A percentile compares a stretch with the other conserved stretches of the same genome.
Conservation (phyloP, 64 coral and sea anemone genomes). For the Orbicella faveolata region DNA sequence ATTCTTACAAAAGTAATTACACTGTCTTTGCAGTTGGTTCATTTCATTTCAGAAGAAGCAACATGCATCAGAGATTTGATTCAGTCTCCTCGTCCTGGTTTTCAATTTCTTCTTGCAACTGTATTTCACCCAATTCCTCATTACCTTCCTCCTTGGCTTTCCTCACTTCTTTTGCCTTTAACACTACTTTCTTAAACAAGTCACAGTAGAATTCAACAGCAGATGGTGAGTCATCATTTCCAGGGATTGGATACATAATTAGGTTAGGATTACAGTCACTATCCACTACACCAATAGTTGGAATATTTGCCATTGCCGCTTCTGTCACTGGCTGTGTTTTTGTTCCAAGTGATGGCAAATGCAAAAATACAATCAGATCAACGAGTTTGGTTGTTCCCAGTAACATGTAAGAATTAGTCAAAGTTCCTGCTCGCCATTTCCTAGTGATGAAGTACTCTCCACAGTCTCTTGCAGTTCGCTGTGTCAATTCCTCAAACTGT, state of each 20-base stretch:
- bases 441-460: constrained; percentile 85
- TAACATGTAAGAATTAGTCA: constrained; percentile 96
- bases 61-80: not conserved
- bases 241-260: constrained; percentile 93
- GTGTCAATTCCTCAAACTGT: constrained; percentile 86
- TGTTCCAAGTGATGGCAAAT: constrained; percentile 84
- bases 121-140: not conserved
- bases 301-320: constrained; percentile 82
- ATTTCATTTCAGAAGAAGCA: no score
- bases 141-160: not conserved
- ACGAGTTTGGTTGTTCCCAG: constrained; percentile 63
- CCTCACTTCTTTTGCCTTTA: constrained; percentile 71
- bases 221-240: constrained; percentile 86
- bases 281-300: constrained; percentile 85
- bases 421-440: constrained; percentile 85
- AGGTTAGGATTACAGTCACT: constrained; percentile 96
- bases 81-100: not conserved
- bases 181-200: constrained; percentile 75
- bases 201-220: constrained; percentile 85
- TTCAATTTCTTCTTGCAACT: not conserved
- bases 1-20: no score
- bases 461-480: constrained; percentile 75
- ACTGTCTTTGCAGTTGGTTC: no score
- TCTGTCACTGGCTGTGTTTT: constrained; percentile 82
- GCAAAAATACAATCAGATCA: constrained; percentile 89